These are phyloP conservation scores for Malurus cyaneus DNA, from an alignment of 2,113 vertebrate genomes.

Conservation along the genomic window DNA sequence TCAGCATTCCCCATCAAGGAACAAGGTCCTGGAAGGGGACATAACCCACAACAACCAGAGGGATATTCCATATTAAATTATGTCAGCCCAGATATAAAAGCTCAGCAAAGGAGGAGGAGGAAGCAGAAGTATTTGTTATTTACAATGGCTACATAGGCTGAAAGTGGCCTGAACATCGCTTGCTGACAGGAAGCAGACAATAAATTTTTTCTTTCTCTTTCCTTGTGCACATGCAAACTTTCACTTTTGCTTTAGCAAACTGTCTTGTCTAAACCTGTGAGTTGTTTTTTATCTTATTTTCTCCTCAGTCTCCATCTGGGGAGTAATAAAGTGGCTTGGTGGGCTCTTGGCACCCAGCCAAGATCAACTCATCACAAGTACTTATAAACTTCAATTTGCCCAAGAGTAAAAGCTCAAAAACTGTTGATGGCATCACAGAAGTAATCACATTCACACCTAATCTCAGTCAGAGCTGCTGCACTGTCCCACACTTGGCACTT, in stretches of 20 bases:
- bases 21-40: background rate
- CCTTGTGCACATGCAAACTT: background rate
- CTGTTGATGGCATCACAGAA: background rate
- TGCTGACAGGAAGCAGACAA: background rate
- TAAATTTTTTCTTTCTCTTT: background rate
- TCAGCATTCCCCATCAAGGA: background rate
- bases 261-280: background rate
- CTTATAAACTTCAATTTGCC: background rate
- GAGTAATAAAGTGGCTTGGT: background rate
- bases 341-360: background rate
- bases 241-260: background rate
- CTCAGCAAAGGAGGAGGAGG: background rate
- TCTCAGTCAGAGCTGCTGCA: background rate
- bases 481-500: background rate
- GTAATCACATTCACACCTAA: background rate
- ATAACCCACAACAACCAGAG: background rate
- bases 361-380: accelerated
- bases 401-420: background rate
- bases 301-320: background rate
- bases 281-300: background rate
- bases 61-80: background rate
- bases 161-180: background rate
- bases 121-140: background rate
- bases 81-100: background rate
- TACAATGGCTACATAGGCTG: accelerated